These are phyloP conservation scores for Punctoribates punctum DNA, from an alignment of 2,888 invertebrate genomes.

Conservation along the genomic window DNA sequence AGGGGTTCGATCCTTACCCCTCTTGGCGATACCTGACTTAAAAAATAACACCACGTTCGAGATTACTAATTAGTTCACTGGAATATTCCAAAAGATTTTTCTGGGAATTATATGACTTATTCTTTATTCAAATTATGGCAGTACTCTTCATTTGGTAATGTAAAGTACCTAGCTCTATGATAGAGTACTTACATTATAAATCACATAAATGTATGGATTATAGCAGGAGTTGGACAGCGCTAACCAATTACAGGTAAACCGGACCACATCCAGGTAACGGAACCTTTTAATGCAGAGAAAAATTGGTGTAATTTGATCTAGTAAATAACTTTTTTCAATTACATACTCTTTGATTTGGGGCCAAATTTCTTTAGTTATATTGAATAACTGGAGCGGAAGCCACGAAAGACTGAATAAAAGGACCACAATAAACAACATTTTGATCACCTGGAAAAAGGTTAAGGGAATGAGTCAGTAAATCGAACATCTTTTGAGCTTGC, in stretches of 20 bases:
- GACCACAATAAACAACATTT: conserved; percentile 56
- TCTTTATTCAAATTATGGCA: no score
- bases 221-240: conserved; percentile 58
- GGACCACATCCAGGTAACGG: conserved; percentile 55
- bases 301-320: neutral
- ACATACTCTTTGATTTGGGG: conserved; percentile 50
- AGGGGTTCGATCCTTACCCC: no score
- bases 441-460: conserved; percentile 52
- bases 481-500: no score
- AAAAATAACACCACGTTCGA: no score
- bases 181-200: conserved; percentile 57
- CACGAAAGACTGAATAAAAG: conserved; percentile 56
- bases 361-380: conserved; percentile 52
- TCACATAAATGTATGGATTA: conserved; percentile 57
- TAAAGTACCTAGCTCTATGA: no score
- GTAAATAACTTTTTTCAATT: neutral
- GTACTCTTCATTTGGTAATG: no score
- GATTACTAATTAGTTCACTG: no score
- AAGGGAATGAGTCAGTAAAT: no score
- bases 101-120: no score
- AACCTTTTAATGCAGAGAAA: conserved; percentile 49
- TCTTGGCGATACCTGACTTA: no score
- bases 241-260: conserved; percentile 57
- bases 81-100: no score
- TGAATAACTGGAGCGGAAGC: conserved; percentile 56